Evolutionary conservation across 1,140 invertebrate species (phyloP), one percentile per base, ranked within the genome.

Genomic region (Trichonephila clavipes): DNA sequence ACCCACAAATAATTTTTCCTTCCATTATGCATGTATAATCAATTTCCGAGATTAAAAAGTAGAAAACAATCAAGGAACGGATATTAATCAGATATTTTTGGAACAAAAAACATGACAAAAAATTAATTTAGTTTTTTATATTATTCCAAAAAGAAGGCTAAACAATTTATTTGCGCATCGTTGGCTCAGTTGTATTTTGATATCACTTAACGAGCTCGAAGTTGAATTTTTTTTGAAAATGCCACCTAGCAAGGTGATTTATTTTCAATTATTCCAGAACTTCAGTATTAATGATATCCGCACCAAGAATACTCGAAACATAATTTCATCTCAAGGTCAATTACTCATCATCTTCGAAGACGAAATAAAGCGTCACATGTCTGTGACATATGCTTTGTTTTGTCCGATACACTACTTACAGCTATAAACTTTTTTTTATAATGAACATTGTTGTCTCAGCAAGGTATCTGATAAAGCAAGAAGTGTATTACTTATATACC

Each of bases 111-210:
- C 4, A 0, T 10, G 62, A n/a, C 21, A n/a, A 21, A 66, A 66
- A 69, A 69, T 69, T 21, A 69, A 69, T 69, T 69, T 24, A 12
- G 7, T 69, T 69, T 62, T 14, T 62, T 62, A 16, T 69, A 14
- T 12, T 10, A 28, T 24, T 69, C 66, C 21, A 66, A n/a, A 28
- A 28, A 69, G 10, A 28, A 69, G 64, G 24, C 61, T 62, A 62
- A 62, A 62, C 4, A 62, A 62, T 69, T 24, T 85, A 58, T 59
- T 34, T 59, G 8, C 58, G 51, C 83, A 85, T 85, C 58, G 21
- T 61, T 85, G 44, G 59, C 44, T 21, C 51, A 16, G 59, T 85
- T 85, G 83, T 85, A 28, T 28, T 85, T 85, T 59, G 21, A 85
- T 85, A 61, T n/a, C 7, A 59, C 21, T 21, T 59, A 85, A 85